Evolutionary conservation across 2,888 invertebrate genomes (phyloP), one percentile per base, ranked within the genome.

Genomic region (Nemapogon koenigi): DNA sequence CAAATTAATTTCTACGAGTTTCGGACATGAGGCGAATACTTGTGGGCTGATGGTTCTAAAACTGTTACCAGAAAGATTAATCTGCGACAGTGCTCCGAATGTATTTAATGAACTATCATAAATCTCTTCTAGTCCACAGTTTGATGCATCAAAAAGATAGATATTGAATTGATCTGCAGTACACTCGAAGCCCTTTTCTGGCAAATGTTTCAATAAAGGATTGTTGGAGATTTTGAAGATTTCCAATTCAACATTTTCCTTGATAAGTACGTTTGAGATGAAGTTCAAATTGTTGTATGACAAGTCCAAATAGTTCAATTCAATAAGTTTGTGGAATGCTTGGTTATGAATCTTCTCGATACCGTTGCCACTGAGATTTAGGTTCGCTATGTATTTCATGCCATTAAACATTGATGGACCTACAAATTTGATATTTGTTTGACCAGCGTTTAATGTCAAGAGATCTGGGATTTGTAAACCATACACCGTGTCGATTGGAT

Each of bases 221-320:
- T 91, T 91, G 46, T 88, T 83, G 45, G 86, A 88, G 55, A 91
- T 80, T 46, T 85, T 81, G 43, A 91, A 81, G 45, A 85, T 84
- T 49, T 88, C 85, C 31, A 91, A 62, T 51, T 86, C 83, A 10
- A 82, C 75, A 57, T 90, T 90, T 51, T 83, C 82, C 44, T 82
- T 83, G 53, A 91, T 88, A 35, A 90, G 75, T 55, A 86, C 81
- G 41, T 83, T 82, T 0, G 85, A 86, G 19, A 91, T 68, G 43
- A 83, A 83, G 38, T 84, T 84, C 36, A 91, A 61, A 43, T 84
- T 79, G 56, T 92, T 91, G 49, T 84, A 81, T 2, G 90, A 89
- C 43, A 91, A 75, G 59, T 91, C 89, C 43, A 91, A 79, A 52
- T 86, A 81, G 46, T 85, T 83, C 27, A 91, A 75, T 45, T 85